A percentile compares a stretch with the other conserved stretches of the same genome.
phyloP scores from a whole-genome alignment of 2,797 vertebrate species.

The Gadopsis bispinosus region DNA sequence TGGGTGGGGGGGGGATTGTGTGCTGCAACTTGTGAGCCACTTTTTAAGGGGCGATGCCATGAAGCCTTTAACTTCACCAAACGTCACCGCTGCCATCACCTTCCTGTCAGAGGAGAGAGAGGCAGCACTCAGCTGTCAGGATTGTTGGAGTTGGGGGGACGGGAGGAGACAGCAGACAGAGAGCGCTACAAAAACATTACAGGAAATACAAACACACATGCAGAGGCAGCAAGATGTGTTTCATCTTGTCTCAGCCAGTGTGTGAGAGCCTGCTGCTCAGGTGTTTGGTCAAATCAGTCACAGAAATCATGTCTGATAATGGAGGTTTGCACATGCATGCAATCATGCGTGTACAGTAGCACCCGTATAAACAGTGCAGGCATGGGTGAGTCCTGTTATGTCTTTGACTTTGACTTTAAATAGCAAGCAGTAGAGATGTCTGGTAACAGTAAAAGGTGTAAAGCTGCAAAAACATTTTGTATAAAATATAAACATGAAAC shows the following conservation, averaged over 20 bases:
- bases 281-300: not conserved
- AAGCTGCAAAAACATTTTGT: not conserved
- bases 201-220: slow-evolving; percentile 21
- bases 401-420: no score
- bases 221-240: slow-evolving; percentile 29
- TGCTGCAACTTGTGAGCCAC: not conserved
- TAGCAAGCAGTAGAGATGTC: not conserved
- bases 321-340: not conserved
- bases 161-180: not conserved
- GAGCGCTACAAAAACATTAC: slow-evolving; percentile 5
- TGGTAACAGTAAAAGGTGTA: not conserved
- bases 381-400: not conserved
- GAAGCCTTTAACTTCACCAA: slow-evolving; percentile 19
- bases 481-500: not conserved
- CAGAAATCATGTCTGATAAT: slow-evolving; percentile 4
- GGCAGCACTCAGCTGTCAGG: slow-evolving; percentile 15
- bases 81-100: not conserved
- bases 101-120: slow-evolving; percentile 3
- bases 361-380: slow-evolving; percentile 1
- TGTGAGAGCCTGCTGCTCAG: slow-evolving; percentile 16
- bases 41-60: not conserved
- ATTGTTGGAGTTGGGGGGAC: not conserved
- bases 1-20: slow-evolving; percentile 8
- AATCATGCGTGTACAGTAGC: not conserved
- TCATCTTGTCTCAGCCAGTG: slow-evolving; percentile 27